Evolutionary conservation across 2,113 vertebrate genomes (phyloP).

Genomic region (Sander vitreus): DNA sequence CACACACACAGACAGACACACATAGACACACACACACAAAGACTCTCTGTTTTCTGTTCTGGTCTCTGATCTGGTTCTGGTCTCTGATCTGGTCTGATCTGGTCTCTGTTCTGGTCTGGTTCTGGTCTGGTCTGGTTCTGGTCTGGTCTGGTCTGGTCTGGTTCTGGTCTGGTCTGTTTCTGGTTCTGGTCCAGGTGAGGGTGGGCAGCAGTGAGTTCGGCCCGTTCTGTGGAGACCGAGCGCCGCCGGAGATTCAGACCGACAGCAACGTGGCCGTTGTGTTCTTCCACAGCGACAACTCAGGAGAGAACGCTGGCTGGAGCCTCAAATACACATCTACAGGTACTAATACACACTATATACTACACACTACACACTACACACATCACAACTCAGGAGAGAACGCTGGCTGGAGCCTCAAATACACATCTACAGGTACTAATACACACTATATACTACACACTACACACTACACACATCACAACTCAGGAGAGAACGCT

Average conservation of each 20-base stretch:
- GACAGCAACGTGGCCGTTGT: constrained; percentile 85
- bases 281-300: constrained; percentile 92
- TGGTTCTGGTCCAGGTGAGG: constrained; percentile 84
- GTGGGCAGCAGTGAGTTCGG: constrained; percentile 85
- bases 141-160: not conserved
- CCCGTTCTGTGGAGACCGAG: constrained; percentile 90
- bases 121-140: not conserved
- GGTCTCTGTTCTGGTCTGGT: not conserved
- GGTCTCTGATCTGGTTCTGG: not conserved
- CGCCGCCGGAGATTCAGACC: constrained; percentile 89
- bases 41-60: no score
- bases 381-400: no score
- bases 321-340: constrained; percentile 84
- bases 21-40: no score
- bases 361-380: not conserved
- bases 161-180: not conserved
- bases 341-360: constrained; percentile 15
- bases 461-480: not conserved
- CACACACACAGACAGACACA: no score
- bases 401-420: no score
- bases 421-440: not conserved
- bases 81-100: not conserved
- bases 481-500: no score
- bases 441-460: not conserved
- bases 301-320: constrained; percentile 95